A percentile compares a stretch with the other conserved stretches of the same genome.
phyloP scores from a whole-genome alignment of 2,113 vertebrate genomes.

The Plestiodon gilberti region DNA sequence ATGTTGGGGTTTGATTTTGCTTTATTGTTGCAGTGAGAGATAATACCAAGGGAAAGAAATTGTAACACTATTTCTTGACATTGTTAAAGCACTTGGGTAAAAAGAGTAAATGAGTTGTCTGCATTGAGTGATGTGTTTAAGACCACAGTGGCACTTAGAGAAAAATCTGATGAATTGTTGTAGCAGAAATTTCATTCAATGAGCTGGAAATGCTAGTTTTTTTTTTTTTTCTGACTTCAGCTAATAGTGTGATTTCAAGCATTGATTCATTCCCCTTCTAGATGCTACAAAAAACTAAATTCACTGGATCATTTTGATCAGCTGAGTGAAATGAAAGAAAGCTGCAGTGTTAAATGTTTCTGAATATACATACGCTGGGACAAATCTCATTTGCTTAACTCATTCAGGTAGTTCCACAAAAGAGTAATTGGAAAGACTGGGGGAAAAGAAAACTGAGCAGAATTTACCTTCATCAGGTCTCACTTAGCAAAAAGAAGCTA shows the following conservation, averaged over 20 bases:
- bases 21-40: neutral
- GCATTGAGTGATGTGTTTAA: neutral
- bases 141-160: neutral
- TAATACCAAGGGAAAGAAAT: neutral
- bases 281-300: neutral
- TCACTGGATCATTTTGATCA: neutral
- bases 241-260: neutral
- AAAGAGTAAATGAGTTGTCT: neutral
- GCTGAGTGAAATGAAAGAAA: neutral
- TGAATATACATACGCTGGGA: neutral
- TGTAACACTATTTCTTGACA: neutral
- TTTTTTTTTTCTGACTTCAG: fast-evolving
- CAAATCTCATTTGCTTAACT: neutral
- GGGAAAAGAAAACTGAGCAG: neutral
- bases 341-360: neutral
- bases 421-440: neutral
- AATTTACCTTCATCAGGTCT: neutral
- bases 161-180: constrained; percentile 1
- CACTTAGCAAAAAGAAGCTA: neutral
- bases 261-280: neutral
- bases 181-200: constrained; percentile 24
- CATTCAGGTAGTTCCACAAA: neutral
- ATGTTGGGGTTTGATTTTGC: neutral
- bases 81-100: neutral
- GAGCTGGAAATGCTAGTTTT: neutral